These are phyloP conservation scores for Plestiodon gilberti DNA, from an alignment of 2,113 vertebrate genomes.

Conservation along the genomic window DNA sequence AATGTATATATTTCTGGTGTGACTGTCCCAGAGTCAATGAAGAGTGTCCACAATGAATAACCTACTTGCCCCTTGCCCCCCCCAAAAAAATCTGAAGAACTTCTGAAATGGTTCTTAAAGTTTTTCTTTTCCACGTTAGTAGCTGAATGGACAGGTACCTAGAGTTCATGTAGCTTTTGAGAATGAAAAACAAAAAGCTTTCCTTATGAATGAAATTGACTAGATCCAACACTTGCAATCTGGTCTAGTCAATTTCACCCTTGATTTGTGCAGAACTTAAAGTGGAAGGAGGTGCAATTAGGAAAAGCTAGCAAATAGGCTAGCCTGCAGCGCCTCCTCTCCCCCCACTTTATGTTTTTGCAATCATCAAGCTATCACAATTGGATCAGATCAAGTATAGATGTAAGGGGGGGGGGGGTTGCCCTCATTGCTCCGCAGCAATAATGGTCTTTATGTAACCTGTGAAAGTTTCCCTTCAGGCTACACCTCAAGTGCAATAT, in stretches of 20 bases:
- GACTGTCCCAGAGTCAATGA: no score
- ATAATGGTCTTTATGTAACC: neutral
- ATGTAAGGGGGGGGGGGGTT: neutral
- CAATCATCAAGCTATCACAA: neutral
- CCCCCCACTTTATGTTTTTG: neutral
- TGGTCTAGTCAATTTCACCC: neutral
- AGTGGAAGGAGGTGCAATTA: neutral
- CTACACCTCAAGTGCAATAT: neutral
- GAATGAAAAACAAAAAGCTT: no score
- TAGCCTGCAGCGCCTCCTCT: neutral
- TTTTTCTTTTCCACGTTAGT: neutral
- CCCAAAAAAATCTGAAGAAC: neutral
- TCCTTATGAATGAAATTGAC: neutral
- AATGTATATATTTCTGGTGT: no score
- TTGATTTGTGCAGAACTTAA: neutral
- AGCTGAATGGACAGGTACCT: neutral
- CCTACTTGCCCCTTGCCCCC: no score
- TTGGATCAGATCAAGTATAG: neutral
- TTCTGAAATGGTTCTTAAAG: neutral
- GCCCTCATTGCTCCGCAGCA: neutral
- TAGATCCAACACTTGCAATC: neutral
- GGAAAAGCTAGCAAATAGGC: neutral
- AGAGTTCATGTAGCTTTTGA: neutral
- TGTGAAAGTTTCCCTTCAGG: neutral
- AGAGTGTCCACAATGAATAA: no score